Percentiles rank a stretch among this genome's conserved stretches.
phyloP scores from a whole-genome alignment of 1,140 invertebrate genomes.

The Heliconius eleuchia region DNA sequence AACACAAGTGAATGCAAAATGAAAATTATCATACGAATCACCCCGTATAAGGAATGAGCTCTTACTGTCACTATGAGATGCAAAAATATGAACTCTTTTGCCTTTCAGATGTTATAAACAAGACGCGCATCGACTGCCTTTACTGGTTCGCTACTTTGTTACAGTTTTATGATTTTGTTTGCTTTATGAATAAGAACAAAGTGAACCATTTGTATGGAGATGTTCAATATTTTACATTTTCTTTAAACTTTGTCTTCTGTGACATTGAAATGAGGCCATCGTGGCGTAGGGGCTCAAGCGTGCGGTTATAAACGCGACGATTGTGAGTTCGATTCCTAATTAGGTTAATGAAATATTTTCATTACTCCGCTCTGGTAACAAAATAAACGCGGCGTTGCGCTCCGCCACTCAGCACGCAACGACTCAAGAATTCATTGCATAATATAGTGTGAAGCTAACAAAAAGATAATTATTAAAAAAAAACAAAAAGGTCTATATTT shows the following conservation, averaged over 20 bases:
- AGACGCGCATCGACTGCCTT: conserved; percentile 22
- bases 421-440: too few relatives aligned
- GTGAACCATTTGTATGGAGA: neutral
- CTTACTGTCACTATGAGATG: conserved; percentile 68
- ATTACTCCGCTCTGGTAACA: too few relatives aligned
- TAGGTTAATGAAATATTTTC: too few relatives aligned
- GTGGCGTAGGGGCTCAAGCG: too few relatives aligned
- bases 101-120: conserved; percentile 58
- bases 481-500: too few relatives aligned
- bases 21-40: conserved; percentile 80
- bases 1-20: conserved; percentile 76
- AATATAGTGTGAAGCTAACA: too few relatives aligned
- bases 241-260: neutral
- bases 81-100: conserved; percentile 72
- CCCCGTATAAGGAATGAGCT: conserved; percentile 67
- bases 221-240: neutral
- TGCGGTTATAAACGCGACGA: too few relatives aligned
- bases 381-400: too few relatives aligned
- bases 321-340: too few relatives aligned
- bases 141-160: conserved; percentile 10
- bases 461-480: too few relatives aligned
- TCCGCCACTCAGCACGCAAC: too few relatives aligned
- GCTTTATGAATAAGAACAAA: conserved; percentile 1
- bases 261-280: too few relatives aligned
- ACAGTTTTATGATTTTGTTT: conserved; percentile 12